Evolutionary conservation across 2,797 vertebrate species (phyloP).

Genomic region (Philypnodon macrostomus): DNA sequence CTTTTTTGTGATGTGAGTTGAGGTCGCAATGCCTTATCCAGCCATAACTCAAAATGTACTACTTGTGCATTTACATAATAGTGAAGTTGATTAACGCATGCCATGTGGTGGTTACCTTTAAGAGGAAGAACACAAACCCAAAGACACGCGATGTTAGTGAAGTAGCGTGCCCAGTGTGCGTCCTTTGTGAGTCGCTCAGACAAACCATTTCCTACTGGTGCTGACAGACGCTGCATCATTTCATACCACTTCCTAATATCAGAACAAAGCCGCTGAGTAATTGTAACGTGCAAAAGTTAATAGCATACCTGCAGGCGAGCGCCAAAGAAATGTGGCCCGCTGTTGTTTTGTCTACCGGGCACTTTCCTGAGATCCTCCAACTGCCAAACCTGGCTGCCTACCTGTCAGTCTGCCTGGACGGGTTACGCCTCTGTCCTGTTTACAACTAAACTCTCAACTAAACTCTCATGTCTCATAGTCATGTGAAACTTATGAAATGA

Average conservation of each 20-base stretch:
- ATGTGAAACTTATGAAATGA: constrained; percentile 20
- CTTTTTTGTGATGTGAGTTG: too few relatives aligned
- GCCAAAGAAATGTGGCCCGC: constrained; percentile 18
- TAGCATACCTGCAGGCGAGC: constrained; percentile 66
- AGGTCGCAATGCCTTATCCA: too few relatives aligned
- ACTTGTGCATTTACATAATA: not conserved
- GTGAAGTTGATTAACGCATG: too few relatives aligned
- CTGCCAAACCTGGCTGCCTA: constrained; percentile 58
- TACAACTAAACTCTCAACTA: constrained; percentile 19
- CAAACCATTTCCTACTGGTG: constrained; percentile 34
- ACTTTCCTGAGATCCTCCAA: constrained; percentile 41
- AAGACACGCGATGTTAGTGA: constrained; percentile 13
- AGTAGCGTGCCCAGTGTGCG: constrained; percentile 15
- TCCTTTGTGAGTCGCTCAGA: constrained; percentile 31
- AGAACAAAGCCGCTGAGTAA: constrained; percentile 22
- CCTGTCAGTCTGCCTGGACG: constrained; percentile 77
- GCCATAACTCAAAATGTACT: too few relatives aligned
- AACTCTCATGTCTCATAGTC: constrained; percentile 13
- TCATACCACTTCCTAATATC: constrained; percentile 40
- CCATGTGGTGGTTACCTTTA: not conserved
- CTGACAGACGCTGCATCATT: constrained; percentile 34
- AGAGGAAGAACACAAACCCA: constrained; percentile 15
- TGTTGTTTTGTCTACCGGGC: constrained; percentile 27
- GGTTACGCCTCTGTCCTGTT: constrained; percentile 58
- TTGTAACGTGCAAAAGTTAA: constrained; percentile 25